Evolutionary conservation across 2,113 vertebrate species (phyloP), one percentile per base, ranked within the genome.

Genomic region (Puntigrus tetrazona): DNA sequence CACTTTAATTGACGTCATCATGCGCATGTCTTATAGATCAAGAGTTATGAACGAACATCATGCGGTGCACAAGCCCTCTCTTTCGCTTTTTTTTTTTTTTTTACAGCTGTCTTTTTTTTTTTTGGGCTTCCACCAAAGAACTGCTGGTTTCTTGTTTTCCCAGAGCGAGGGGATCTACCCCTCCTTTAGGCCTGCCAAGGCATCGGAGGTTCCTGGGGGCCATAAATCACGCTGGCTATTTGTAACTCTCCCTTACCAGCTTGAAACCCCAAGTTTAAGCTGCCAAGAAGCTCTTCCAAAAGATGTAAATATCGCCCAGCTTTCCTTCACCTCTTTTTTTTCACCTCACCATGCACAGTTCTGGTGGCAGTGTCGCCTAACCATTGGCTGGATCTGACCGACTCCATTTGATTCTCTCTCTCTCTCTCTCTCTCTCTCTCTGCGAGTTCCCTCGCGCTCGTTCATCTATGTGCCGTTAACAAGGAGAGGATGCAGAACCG

Each of bases 141-240:
- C 67, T 43, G 78, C 70, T 52, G n/a, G 31, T 47, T 85, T 65
- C 65, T 72, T 52, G 75, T 52, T 81, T 77, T 81, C 55, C 76
- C 79, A 78, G 59, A 41, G 34, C 18, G n/a, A 25, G 63, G 47
- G 85, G 74, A 84, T 36, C 85, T 87, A 63, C 77, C 84, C 73
- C 70, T 82, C 47, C 43, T 79, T 55, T 27, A 52, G 82, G 78
- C 45, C 63, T 79, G 85, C 81, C 85, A 84, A 73, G 55, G 10
- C 78, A 29, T 18, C 67, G 43, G 85, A 77, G 73, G 36, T 86
- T 90, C 80, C 87, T 75, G 20, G 52, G 84, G 65, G 73, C 27
- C 73, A 82, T 87, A 88, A 90, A 89, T 87, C 86, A 85, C 59
- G 4, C 45, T 41, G 65, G 55, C 81, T 88, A 82, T 90, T 86